Percentiles rank a stretch among this genome's conserved stretches.
Evolutionary conservation across 2,888 invertebrate genomes (phyloP).

Genomic region (Neoitamus cyanurus): DNA sequence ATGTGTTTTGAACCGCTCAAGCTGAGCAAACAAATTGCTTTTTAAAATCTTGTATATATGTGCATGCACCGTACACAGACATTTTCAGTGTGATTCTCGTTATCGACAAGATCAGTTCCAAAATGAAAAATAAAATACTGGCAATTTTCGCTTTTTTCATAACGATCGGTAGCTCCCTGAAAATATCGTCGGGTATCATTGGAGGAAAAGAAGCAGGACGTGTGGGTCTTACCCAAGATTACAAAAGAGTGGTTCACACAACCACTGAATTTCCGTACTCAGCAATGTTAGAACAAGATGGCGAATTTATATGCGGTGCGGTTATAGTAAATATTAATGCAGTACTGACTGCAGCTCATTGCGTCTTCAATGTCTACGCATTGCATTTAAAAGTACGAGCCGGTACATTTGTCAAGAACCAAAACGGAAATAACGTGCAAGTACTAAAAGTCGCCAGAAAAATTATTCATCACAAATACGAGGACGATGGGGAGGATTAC

Average conservation of each 20-base stretch:
- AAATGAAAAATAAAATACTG: neutral
- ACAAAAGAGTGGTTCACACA: neutral
- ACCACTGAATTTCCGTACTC: neutral
- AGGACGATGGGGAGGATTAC: neutral
- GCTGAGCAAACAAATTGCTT: neutral
- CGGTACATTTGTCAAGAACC: neutral
- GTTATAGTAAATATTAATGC: neutral
- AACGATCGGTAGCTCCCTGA: neutral
- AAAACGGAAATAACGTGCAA: neutral
- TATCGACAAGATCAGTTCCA: neutral
- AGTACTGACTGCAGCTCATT: neutral
- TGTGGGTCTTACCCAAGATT: neutral
- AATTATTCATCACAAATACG: neutral
- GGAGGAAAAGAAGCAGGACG: neutral
- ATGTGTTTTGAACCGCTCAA: neutral
- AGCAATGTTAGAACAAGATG: neutral
- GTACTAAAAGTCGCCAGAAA: neutral
- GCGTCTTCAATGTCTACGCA: neutral
- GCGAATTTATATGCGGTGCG: neutral
- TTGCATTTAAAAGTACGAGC: neutral
- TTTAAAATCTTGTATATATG: neutral
- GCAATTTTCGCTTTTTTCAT: neutral
- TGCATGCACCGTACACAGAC: neutral
- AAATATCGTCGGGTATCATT: neutral
- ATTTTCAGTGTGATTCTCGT: neutral